These are phyloP conservation scores for Pseudoips prasinana DNA, from an alignment of 2,888 invertebrate genomes.

Conservation along the genomic window DNA sequence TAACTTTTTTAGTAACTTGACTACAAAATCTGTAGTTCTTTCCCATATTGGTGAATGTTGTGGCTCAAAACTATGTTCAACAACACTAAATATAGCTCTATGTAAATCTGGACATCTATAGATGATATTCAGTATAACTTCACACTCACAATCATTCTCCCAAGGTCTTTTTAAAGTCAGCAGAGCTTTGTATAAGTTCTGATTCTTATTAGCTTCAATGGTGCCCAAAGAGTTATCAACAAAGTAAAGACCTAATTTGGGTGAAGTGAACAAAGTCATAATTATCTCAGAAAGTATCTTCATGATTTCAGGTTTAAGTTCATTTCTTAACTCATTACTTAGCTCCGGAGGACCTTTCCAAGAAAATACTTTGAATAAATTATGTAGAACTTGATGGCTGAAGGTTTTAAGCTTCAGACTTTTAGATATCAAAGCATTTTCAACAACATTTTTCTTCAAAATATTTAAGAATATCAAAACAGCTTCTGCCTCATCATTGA, in stretches of 20 bases:
- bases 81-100: conserved; percentile 81
- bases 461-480: conserved; percentile 86
- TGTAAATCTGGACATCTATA: conserved; percentile 87
- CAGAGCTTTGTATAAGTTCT: conserved; percentile 83
- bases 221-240: conserved; percentile 85
- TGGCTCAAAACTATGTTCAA: conserved; percentile 84
- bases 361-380: conserved; percentile 86
- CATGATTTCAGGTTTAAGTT: conserved; percentile 69
- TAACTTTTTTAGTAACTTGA: conserved; percentile 66
- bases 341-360: conserved; percentile 87
- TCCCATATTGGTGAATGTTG: conserved; percentile 80
- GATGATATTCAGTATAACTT: conserved; percentile 84
- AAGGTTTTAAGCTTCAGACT: conserved; percentile 88
- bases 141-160: conserved; percentile 84
- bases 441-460: conserved; percentile 85
- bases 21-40: conserved; percentile 68
- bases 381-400: conserved; percentile 84
- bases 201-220: conserved; percentile 82
- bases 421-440: conserved; percentile 85
- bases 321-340: conserved; percentile 55
- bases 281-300: conserved; percentile 85
- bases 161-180: conserved; percentile 86
- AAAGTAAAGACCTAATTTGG: conserved; percentile 89
- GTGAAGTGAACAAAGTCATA: conserved; percentile 88
- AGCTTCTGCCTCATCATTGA: conserved; percentile 85